These are phyloP conservation scores for Silurus aristotelis DNA, from an alignment of 2,797 vertebrate species.

Conservation along the genomic window DNA sequence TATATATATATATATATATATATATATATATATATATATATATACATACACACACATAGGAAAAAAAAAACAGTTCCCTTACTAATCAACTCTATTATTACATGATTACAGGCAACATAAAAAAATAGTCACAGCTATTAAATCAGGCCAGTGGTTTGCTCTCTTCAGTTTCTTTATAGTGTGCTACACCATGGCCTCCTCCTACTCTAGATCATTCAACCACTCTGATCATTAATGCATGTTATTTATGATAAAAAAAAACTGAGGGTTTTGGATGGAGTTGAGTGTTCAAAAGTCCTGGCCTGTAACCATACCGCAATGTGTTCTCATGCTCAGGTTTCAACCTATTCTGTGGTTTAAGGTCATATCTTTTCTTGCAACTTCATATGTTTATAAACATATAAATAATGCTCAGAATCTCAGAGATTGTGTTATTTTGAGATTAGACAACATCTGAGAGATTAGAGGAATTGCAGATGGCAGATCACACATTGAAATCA, in stretches of 20 bases:
- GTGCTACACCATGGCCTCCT: neutral
- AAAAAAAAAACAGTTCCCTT: conserved; percentile 60
- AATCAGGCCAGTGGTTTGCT: conserved; percentile 22
- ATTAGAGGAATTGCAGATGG: conserved; percentile 5
- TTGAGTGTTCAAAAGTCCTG: neutral
- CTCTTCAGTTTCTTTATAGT: conserved; percentile 22
- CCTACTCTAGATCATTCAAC: conserved; percentile 7
- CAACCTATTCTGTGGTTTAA: neutral
- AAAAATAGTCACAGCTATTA: conserved; percentile 66
- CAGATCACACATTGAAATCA: neutral
- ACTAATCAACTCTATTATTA: conserved; percentile 77
- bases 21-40: too few species aligned
- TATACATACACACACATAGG: conserved; percentile 57
- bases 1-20: too few species aligned
- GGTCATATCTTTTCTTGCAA: neutral
- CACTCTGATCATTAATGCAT: conserved; percentile 31
- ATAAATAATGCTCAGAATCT: neutral
- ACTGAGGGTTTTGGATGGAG: neutral
- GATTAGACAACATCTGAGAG: conserved; percentile 24
- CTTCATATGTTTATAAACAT: neutral
- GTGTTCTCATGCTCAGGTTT: neutral
- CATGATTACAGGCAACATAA: conserved; percentile 71
- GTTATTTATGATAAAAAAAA: neutral
- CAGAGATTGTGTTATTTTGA: neutral
- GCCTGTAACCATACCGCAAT: neutral